Conservation (phyloP, 2,797 vertebrate species). For the Gallinago solitaria region DNA sequence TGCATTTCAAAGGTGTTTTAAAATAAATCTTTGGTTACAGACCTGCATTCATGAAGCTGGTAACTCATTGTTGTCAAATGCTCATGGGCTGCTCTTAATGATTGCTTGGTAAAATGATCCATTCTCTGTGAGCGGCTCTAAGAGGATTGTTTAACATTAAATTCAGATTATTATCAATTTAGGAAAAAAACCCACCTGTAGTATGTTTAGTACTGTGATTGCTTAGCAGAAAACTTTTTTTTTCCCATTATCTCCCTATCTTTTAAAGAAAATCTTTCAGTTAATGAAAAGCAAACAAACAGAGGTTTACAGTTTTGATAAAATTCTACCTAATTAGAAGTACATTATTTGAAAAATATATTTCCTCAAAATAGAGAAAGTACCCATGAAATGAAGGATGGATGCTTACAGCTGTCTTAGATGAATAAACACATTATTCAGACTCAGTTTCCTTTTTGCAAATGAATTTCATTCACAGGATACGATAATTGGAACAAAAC, state of each 20-base stretch:
- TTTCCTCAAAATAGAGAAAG: neutral
- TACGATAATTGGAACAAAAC: neutral
- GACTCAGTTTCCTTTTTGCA: neutral
- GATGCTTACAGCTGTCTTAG: neutral
- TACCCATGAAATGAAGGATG: neutral
- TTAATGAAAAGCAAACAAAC: neutral
- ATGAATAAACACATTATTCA: neutral
- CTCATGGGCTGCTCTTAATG: conserved; percentile 81
- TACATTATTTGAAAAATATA: neutral
- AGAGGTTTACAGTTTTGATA: neutral
- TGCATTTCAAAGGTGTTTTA: neutral
- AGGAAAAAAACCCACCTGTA: neutral
- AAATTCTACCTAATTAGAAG: neutral
- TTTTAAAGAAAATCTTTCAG: neutral
- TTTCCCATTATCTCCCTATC: neutral
- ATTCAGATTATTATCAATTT: neutral
- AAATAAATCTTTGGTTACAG: conserved; percentile 31
- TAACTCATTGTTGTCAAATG: conserved; percentile 79
- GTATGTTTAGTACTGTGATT: neutral
- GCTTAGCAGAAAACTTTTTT: neutral
- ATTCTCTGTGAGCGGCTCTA: conserved; percentile 82
- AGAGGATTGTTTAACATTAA: conserved; percentile 4
- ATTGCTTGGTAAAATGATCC: conserved; percentile 86
- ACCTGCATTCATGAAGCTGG: conserved; percentile 85
- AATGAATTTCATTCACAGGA: neutral